phyloP scores from a whole-genome alignment of 2,888 invertebrate genomes.

The Drosophila anomelani region DNA sequence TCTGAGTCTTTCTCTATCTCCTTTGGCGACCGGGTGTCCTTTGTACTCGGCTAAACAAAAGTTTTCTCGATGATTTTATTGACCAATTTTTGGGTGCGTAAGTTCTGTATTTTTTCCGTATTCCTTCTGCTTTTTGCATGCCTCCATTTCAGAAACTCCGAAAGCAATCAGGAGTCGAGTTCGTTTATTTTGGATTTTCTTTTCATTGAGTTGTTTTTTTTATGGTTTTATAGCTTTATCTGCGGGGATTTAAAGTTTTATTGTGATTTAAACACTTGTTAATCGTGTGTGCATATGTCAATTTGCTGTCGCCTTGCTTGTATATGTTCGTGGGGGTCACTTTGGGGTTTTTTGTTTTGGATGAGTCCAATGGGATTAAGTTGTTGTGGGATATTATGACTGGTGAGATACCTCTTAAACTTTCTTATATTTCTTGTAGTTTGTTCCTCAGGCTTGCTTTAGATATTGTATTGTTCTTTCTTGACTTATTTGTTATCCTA shows the following conservation, averaged over 20 bases:
- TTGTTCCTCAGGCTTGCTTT: neutral
- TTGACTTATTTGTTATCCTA: neutral
- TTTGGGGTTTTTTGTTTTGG: conserved; percentile 11
- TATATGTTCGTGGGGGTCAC: conserved; percentile 36
- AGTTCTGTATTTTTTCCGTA: conserved; percentile 51
- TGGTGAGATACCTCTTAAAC: neutral
- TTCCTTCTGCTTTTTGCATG: conserved; percentile 69
- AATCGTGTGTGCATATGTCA: conserved; percentile 80
- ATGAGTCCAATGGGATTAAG: conserved; percentile 58
- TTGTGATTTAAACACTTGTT: conserved; percentile 81
- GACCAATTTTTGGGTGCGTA: conserved; percentile 80
- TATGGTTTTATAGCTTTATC: conserved; percentile 77
- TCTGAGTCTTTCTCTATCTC: conserved; percentile 22
- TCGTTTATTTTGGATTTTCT: conserved; percentile 58
- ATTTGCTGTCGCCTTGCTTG: conserved; percentile 53
- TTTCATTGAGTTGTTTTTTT: conserved; percentile 58
- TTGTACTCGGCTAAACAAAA: conserved; percentile 69
- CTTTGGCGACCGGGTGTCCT: conserved; percentile 70
- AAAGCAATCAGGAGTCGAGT: conserved; percentile 45
- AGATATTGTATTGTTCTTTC: neutral
- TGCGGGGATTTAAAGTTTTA: conserved; percentile 79
- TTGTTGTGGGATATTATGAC: conserved; percentile 49
- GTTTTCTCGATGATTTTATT: conserved; percentile 80
- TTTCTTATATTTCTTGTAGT: neutral
- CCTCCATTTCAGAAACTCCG: conserved; percentile 24